Percentiles rank a stretch among this genome's conserved stretches.
Conservation (phyloP, 2,888 invertebrate species). For the Cecidostiba fungosa region DNA sequence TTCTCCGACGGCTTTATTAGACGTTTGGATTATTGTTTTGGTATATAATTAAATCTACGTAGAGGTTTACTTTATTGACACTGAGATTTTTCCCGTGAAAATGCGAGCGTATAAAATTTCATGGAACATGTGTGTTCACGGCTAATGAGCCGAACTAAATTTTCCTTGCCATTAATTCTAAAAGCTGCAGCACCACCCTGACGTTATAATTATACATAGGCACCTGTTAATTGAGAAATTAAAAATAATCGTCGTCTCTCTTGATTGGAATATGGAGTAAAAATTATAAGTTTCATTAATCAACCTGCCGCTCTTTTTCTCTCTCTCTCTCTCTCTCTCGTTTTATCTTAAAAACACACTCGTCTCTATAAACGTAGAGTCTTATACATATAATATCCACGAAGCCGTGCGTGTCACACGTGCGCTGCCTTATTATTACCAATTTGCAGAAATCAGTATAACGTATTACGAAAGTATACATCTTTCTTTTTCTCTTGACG, state of each 20-base stretch:
- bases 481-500: too few species aligned
- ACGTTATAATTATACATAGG: too few species aligned
- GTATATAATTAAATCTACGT: too few species aligned
- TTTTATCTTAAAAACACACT: not conserved
- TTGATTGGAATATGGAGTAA: too few species aligned
- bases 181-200: not conserved
- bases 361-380: not conserved
- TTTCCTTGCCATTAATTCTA: not conserved
- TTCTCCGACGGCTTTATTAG: too few species aligned
- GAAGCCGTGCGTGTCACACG: not conserved
- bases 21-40: too few species aligned
- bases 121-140: too few species aligned
- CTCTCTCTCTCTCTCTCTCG: not conserved
- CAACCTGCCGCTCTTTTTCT: not conserved
- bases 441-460: constrained; percentile 31
- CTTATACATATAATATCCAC: not conserved
- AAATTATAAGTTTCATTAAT: too few species aligned
- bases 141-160: not conserved
- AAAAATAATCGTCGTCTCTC: not conserved
- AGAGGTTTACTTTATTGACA: too few species aligned
- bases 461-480: not conserved
- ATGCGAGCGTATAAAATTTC: not conserved
- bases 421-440: constrained; percentile 22
- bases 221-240: not conserved
- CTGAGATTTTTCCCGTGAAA: not conserved